Percentiles rank a stretch among this genome's conserved stretches.
Conservation (phyloP, 2,113 vertebrate genomes). For the Gymnocephalus cernua region DNA sequence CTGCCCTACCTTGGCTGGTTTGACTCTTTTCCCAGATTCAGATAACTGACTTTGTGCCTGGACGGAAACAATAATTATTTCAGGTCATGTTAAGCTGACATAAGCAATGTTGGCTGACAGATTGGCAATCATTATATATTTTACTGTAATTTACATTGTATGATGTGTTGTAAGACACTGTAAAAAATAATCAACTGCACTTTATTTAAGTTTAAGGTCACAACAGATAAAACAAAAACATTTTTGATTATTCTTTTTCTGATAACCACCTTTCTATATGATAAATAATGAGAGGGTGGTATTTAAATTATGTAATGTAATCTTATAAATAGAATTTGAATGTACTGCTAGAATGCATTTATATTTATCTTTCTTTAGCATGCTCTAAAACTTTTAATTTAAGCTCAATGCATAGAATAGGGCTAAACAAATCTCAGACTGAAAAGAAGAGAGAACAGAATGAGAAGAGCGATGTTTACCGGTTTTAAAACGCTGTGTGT, state of each 20-base stretch:
- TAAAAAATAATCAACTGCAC: background rate
- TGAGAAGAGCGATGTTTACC: constrained; percentile 58
- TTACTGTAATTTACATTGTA: background rate
- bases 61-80: constrained; percentile 28
- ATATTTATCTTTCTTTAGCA: background rate
- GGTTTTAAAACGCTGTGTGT: constrained; percentile 48
- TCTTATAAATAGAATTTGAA: background rate
- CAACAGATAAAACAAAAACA: background rate
- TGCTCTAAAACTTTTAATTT: background rate
- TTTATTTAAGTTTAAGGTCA: background rate
- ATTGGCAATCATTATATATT: background rate
- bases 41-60: constrained; percentile 63
- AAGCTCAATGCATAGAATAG: background rate
- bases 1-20: constrained; percentile 75
- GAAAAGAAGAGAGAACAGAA: background rate
- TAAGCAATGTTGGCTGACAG: constrained; percentile 63
- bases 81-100: background rate
- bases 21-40: constrained; percentile 63
- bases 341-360: background rate
- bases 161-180: background rate
- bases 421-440: background rate
- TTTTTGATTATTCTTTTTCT: background rate
- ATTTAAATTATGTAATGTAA: background rate
- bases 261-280: background rate
- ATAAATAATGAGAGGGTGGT: background rate